phyloP scores from a whole-genome alignment of 2,797 vertebrate species.

The Oreonectes daqikongensis region DNA sequence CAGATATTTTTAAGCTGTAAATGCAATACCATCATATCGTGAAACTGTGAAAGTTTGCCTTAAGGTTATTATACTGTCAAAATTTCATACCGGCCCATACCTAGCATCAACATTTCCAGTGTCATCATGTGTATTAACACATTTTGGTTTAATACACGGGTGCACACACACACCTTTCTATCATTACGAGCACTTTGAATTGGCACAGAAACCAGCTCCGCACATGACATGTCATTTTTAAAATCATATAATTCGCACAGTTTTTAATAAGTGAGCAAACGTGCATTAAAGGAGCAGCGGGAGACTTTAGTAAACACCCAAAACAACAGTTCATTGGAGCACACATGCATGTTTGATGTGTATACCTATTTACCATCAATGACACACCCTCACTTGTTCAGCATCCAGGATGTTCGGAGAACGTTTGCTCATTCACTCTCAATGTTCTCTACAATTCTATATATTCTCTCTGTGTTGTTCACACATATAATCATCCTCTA shows the following conservation, averaged over 20 bases:
- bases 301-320: constrained; percentile 22
- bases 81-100: no score
- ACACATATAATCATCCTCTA: constrained; percentile 24
- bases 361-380: constrained; percentile 17
- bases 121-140: background rate
- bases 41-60: no score
- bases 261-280: no score
- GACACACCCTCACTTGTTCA: constrained; percentile 47
- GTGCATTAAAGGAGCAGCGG: background rate
- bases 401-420: constrained; percentile 3
- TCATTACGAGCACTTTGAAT: background rate
- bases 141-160: background rate
- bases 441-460: constrained; percentile 19
- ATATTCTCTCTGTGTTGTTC: constrained; percentile 10
- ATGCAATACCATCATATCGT: no score
- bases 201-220: no score
- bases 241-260: no score
- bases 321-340: constrained; percentile 45
- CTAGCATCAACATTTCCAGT: background rate
- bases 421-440: background rate
- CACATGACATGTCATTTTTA: no score
- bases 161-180: background rate
- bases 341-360: constrained; percentile 24
- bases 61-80: no score
- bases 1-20: no score